Conservation (phyloP, 2,113 vertebrate species). For the Melanotaenia duboulayi region DNA sequence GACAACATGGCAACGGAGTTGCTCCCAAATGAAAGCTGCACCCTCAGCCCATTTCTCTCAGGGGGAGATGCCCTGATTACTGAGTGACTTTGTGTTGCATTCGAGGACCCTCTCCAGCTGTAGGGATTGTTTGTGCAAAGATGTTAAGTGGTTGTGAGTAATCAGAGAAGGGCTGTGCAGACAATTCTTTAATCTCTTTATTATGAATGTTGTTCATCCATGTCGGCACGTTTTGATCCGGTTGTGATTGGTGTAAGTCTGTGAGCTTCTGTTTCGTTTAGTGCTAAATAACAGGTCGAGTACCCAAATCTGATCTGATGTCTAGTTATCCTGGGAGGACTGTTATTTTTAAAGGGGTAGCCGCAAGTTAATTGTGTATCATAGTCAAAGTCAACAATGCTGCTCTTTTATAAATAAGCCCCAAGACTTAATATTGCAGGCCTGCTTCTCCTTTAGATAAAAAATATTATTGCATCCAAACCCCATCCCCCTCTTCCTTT, state of each 20-base stretch:
- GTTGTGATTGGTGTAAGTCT: slow-evolving; percentile 41
- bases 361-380: slow-evolving; percentile 47
- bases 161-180: slow-evolving; percentile 62
- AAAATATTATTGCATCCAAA: slow-evolving; percentile 58
- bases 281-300: not conserved
- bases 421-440: slow-evolving; percentile 58
- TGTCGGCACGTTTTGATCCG: slow-evolving; percentile 36
- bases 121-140: slow-evolving; percentile 76
- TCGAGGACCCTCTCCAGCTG: slow-evolving; percentile 76
- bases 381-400: slow-evolving; percentile 56
- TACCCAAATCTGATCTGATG: not conserved
- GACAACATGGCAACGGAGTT: slow-evolving; percentile 65
- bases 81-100: slow-evolving; percentile 69
- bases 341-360: slow-evolving; percentile 44
- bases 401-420: slow-evolving; percentile 53
- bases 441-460: slow-evolving; percentile 48
- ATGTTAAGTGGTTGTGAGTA: slow-evolving; percentile 71
- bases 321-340: slow-evolving; percentile 5
- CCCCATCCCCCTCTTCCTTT: slow-evolving; percentile 55
- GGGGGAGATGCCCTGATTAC: slow-evolving; percentile 83
- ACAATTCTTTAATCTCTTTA: slow-evolving; percentile 52
- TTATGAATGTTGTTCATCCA: slow-evolving; percentile 41
- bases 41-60: slow-evolving; percentile 58
- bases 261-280: slow-evolving; percentile 32
- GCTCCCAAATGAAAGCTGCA: slow-evolving; percentile 58